phyloP scores from a whole-genome alignment of 2,888 invertebrate genomes.

The Boloria euphrosyne region DNA sequence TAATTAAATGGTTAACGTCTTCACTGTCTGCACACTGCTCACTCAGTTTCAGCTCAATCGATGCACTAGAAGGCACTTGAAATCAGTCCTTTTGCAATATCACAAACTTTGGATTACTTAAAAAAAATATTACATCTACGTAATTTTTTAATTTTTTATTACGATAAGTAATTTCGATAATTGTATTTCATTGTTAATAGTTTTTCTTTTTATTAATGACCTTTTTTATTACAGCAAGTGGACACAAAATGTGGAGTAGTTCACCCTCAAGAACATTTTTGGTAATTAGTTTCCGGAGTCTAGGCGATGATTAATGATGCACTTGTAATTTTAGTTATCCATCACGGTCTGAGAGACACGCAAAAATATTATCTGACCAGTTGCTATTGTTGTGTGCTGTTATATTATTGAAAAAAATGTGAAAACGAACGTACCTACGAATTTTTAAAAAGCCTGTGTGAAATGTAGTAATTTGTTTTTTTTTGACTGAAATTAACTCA shows the following conservation, averaged over 20 bases:
- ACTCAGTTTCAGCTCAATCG: no score
- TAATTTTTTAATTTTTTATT: no score
- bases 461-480: no score
- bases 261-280: slow-evolving; percentile 10
- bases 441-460: no score
- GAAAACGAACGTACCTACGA: no score
- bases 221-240: slow-evolving; percentile 11
- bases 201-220: slow-evolving; percentile 10
- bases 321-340: slow-evolving; percentile 47
- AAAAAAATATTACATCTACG: no score
- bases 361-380: slow-evolving; percentile 42
- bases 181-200: neutral
- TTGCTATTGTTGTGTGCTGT: neutral
- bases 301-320: slow-evolving; percentile 13
- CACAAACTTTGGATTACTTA: no score
- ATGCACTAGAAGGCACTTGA: no score
- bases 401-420: neutral
- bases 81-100: no score
- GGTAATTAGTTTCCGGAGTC: slow-evolving; percentile 15
- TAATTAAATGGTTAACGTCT: no score
- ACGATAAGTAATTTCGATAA: neutral
- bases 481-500: no score
- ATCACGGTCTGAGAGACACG: slow-evolving; percentile 48
- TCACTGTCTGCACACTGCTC: no score
- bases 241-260: neutral